Evolutionary conservation across 1,140 invertebrate genomes (phyloP).

Genomic region (Elymnias hypermnestra): DNA sequence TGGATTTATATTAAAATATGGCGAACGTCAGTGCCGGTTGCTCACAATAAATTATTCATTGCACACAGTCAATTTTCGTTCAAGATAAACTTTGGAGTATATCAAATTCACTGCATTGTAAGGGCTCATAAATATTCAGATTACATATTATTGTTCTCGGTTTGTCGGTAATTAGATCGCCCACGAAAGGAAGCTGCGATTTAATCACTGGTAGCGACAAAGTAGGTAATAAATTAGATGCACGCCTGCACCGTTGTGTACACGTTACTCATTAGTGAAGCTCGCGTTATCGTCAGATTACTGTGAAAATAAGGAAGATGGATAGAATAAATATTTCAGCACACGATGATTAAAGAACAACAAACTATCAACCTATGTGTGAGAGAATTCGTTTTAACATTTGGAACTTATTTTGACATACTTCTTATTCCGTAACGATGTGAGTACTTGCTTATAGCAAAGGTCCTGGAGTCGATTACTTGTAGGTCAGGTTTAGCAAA

Average conservation of each 20-base stretch:
- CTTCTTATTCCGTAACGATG: no score
- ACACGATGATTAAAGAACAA: no score
- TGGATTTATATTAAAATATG: constrained; percentile 76
- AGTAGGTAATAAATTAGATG: constrained; percentile 61
- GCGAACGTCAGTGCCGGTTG: constrained; percentile 68
- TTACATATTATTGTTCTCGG: constrained; percentile 72
- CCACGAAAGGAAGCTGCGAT: constrained; percentile 64
- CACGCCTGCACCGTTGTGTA: constrained; percentile 29
- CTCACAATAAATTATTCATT: constrained; percentile 74
- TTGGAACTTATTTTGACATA: no score
- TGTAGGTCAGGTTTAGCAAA: no score
- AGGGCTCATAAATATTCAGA: constrained; percentile 70
- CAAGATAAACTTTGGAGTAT: constrained; percentile 63
- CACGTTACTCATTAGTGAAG: constrained; percentile 44
- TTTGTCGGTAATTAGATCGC: constrained; percentile 74
- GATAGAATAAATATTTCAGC: constrained; percentile 11
- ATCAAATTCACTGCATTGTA: constrained; percentile 65
- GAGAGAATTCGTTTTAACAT: no score
- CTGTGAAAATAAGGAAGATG: constrained; percentile 13
- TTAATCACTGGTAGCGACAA: constrained; percentile 64
- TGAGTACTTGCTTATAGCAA: no score
- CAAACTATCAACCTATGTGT: no score
- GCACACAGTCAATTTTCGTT: constrained; percentile 71
- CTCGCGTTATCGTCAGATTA: constrained; percentile 19
- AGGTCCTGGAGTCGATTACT: no score